Conservation (phyloP, 2,888 invertebrate species). For the Euphydryas editha region DNA sequence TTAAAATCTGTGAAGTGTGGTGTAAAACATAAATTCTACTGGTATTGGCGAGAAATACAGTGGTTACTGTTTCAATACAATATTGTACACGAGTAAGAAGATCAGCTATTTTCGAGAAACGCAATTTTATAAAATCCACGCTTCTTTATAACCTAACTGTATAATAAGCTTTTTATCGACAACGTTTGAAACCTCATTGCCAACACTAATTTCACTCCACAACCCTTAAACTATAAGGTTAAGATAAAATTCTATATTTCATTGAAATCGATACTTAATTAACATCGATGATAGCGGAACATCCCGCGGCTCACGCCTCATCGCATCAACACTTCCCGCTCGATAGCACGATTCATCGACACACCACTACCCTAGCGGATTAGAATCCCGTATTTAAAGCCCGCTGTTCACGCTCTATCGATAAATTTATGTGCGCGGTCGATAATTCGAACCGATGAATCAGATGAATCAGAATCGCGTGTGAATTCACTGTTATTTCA, state of each 20-base stretch:
- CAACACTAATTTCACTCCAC: neutral
- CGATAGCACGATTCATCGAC: constrained; percentile 30
- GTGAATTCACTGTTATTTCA: constrained; percentile 21
- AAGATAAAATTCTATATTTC: too few relatives aligned
- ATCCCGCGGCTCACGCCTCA: constrained; percentile 22
- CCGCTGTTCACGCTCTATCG: constrained; percentile 17
- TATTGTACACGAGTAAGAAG: too few relatives aligned
- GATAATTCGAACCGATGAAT: constrained; percentile 16
- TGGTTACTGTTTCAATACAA: too few relatives aligned
- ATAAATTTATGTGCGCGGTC: constrained; percentile 17
- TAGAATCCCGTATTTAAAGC: constrained; percentile 24
- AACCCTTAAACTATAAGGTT: neutral
- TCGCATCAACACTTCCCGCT: constrained; percentile 10
- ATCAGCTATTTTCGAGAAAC: too few relatives aligned
- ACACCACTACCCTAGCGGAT: constrained; percentile 27
- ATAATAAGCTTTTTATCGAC: too few relatives aligned
- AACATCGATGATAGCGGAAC: constrained; percentile 22
- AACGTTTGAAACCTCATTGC: neutral
- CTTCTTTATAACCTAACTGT: too few relatives aligned
- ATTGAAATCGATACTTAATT: neutral
- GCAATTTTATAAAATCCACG: too few relatives aligned
- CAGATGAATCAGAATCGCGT: constrained; percentile 11
- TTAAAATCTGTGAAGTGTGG: too few relatives aligned
- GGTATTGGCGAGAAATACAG: too few relatives aligned
- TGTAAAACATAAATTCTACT: too few relatives aligned